These are phyloP conservation scores for Nomada hirtipes DNA, from an alignment of 2,888 invertebrate species.

Conservation along the genomic window DNA sequence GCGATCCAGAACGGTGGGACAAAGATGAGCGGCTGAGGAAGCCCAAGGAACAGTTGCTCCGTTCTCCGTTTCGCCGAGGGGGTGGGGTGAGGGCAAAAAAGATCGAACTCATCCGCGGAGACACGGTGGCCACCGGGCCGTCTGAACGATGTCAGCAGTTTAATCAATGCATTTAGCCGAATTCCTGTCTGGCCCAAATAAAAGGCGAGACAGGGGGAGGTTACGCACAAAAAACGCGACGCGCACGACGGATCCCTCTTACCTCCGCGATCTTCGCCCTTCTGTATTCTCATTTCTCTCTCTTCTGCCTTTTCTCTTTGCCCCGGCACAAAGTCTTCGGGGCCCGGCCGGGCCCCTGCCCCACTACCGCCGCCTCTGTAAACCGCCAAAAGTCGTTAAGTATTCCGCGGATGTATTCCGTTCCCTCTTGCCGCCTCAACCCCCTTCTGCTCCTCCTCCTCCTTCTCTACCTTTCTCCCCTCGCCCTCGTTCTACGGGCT, in stretches of 20 bases:
- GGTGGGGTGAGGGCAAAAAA: slow-evolving; percentile 72
- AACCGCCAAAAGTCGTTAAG: slow-evolving; percentile 74
- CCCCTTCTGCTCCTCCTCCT: slow-evolving; percentile 40
- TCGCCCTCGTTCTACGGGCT: slow-evolving; percentile 34
- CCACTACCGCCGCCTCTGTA: slow-evolving; percentile 32
- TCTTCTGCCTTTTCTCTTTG: slow-evolving; percentile 47
- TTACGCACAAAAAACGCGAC: slow-evolving; percentile 77
- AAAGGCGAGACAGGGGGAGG: slow-evolving; percentile 79
- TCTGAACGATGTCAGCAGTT: slow-evolving; percentile 82
- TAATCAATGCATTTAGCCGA: slow-evolving; percentile 85
- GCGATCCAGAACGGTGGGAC: slow-evolving; percentile 54
- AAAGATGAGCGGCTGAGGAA: slow-evolving; percentile 43
- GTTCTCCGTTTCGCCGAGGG: neutral
- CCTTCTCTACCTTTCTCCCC: slow-evolving; percentile 22
- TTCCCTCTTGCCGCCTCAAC: slow-evolving; percentile 38
- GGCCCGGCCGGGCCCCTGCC: slow-evolving; percentile 37
- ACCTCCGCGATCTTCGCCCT: slow-evolving; percentile 2
- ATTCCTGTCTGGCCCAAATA: slow-evolving; percentile 84
- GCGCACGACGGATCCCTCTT: slow-evolving; percentile 64
- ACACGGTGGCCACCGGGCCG: slow-evolving; percentile 82
- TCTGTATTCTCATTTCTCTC: slow-evolving; percentile 24
- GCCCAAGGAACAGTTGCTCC: slow-evolving; percentile 10
- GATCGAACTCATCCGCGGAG: slow-evolving; percentile 77
- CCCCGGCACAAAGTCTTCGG: slow-evolving; percentile 42
- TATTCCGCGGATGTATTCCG: slow-evolving; percentile 79